These are phyloP conservation scores for Ypsolopha scabrella DNA, from an alignment of 2,888 invertebrate genomes.

Conservation along the genomic window DNA sequence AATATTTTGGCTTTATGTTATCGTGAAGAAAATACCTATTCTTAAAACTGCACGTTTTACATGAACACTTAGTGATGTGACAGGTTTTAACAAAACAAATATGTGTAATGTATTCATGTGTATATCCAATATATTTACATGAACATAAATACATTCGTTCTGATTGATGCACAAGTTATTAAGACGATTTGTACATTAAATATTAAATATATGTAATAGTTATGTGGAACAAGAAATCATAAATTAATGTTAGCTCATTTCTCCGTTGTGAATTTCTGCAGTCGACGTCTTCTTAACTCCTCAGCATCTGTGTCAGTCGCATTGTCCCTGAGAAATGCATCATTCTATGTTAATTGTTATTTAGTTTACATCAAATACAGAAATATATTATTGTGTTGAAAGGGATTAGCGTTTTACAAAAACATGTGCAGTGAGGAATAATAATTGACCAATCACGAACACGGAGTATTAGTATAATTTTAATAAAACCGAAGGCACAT, in stretches of 20 bases:
- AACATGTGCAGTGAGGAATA: no score
- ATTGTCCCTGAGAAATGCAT: constrained; percentile 33
- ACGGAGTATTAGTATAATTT: no score
- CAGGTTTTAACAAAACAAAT: background rate
- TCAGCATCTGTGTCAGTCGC: constrained; percentile 66
- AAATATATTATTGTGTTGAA: no score
- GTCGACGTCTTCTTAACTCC: constrained; percentile 80
- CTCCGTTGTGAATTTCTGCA: constrained; percentile 76
- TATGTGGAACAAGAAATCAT: constrained; percentile 37
- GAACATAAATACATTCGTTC: constrained; percentile 64
- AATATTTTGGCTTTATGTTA: background rate
- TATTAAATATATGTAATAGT: constrained; percentile 23
- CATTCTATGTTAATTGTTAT: no score
- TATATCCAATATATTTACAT: constrained; percentile 67
- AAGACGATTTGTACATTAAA: constrained; percentile 66
- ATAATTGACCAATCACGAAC: no score
- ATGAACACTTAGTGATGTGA: background rate
- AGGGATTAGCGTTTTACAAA: no score
- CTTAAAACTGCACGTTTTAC: background rate
- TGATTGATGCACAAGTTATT: constrained; percentile 57
- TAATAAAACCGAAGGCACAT: no score
- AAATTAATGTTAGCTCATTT: constrained; percentile 42
- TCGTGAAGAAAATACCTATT: background rate
- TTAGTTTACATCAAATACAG: no score
- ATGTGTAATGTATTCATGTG: constrained; percentile 56